Evolutionary conservation across 2,888 invertebrate species (phyloP).

Genomic region (Geotrupes spiniger): DNA sequence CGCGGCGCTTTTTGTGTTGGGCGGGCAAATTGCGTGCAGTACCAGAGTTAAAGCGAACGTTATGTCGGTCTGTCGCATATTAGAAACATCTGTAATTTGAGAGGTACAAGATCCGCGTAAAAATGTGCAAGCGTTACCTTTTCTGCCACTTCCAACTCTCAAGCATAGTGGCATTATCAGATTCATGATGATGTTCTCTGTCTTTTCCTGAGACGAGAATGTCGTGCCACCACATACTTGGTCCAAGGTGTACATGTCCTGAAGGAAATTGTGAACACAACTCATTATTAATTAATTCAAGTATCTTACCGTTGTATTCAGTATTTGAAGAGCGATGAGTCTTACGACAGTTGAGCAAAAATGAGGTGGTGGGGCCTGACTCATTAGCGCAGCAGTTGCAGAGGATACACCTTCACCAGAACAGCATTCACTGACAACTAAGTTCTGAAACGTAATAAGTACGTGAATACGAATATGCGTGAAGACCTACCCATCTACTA

Average conservation of each 20-base stretch:
- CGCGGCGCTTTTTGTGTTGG: conserved; percentile 68
- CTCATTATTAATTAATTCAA: no score
- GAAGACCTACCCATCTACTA: not conserved
- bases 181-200: conserved; percentile 95
- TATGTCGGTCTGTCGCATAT: conserved; percentile 85
- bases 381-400: conserved; percentile 82
- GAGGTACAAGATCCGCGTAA: conserved; percentile 9
- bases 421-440: conserved; percentile 76
- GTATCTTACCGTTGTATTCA: conserved; percentile 83
- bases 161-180: conserved; percentile 94
- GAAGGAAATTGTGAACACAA: conserved; percentile 26
- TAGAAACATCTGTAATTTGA: conserved; percentile 72
- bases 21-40: conserved; percentile 81
- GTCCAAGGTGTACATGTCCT: conserved; percentile 86
- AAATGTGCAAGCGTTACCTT: conserved; percentile 61
- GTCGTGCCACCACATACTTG: conserved; percentile 93
- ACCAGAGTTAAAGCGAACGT: conserved; percentile 87
- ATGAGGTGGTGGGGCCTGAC: conserved; percentile 88
- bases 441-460: conserved; percentile 54
- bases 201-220: conserved; percentile 86
- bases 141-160: conserved; percentile 90
- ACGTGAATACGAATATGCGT: no score
- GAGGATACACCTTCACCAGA: conserved; percentile 66
- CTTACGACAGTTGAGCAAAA: conserved; percentile 97
- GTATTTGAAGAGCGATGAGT: conserved; percentile 90